Conservation (phyloP, 2,888 invertebrate genomes). For the Aplocera efformata region DNA sequence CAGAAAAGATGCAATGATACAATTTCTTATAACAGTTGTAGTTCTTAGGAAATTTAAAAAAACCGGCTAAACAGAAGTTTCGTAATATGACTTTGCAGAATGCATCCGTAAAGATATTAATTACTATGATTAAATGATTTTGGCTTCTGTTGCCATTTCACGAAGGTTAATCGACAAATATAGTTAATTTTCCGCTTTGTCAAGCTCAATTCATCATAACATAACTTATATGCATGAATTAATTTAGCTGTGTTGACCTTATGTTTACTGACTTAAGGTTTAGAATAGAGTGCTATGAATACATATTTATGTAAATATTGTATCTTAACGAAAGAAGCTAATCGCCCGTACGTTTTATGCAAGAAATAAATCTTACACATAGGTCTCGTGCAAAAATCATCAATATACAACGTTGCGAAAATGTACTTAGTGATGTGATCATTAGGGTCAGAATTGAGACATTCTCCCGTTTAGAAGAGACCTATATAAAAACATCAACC, state of each 20-base stretch:
- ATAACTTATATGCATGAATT: neutral
- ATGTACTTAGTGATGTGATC: neutral
- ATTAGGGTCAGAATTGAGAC: constrained; percentile 8
- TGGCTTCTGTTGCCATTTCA: constrained; percentile 1
- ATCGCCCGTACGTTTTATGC: too few species aligned
- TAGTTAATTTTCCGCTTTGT: constrained; percentile 19
- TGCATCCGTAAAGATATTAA: too few species aligned
- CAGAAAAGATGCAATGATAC: too few species aligned
- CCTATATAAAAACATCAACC: too few species aligned
- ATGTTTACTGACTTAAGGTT: too few species aligned
- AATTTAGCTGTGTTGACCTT: neutral
- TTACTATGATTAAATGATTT: neutral
- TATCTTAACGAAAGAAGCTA: neutral
- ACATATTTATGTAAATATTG: too few species aligned
- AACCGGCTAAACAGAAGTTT: too few species aligned
- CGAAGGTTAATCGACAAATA: constrained; percentile 10
- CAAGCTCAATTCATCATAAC: constrained; percentile 1
- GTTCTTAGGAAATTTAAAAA: too few species aligned
- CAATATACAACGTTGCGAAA: constrained; percentile 12
- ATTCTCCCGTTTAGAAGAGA: neutral
- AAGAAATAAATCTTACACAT: too few species aligned
- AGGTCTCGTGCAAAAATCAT: constrained; percentile 1
- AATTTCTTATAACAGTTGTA: too few species aligned
- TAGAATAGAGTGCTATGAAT: too few species aligned
- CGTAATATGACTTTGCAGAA: too few species aligned